Conservation (phyloP, 2,888 invertebrate genomes). For the Nomada ferruginata region DNA sequence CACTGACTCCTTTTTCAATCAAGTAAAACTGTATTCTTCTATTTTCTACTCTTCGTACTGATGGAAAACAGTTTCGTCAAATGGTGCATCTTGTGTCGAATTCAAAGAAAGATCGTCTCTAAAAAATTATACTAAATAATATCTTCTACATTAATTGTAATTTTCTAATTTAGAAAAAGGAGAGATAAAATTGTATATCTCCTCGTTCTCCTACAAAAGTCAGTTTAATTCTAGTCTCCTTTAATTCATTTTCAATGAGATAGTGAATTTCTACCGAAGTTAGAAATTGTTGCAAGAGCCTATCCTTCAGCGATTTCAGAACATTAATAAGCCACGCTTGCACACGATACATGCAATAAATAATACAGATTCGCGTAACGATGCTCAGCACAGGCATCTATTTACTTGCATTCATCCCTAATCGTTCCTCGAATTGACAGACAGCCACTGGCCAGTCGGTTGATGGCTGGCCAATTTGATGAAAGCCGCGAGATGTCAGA, state of each 20-base stretch:
- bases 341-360: background rate
- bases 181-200: no score
- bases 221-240: no score
- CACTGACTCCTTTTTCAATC: conserved; percentile 1
- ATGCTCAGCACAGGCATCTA: conserved; percentile 16
- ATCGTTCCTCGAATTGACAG: conserved; percentile 51
- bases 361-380: conserved; percentile 6
- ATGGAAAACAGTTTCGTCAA: background rate
- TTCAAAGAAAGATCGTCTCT: no score
- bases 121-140: no score
- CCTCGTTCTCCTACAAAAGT: no score
- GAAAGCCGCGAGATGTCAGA: conserved; percentile 53
- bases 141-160: no score
- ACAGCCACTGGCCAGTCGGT: conserved; percentile 44
- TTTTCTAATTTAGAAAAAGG: no score
- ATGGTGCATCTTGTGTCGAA: background rate
- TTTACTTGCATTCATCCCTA: conserved; percentile 51
- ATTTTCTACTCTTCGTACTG: background rate
- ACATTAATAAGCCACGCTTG: no score
- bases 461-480: conserved; percentile 55
- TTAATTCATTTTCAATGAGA: no score
- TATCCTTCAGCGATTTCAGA: no score
- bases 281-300: no score
- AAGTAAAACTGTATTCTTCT: background rate
- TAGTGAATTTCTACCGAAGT: no score